These are phyloP conservation scores for Dicyrtoma fusca DNA, from an alignment of 2,888 invertebrate genomes.

Conservation along the genomic window DNA sequence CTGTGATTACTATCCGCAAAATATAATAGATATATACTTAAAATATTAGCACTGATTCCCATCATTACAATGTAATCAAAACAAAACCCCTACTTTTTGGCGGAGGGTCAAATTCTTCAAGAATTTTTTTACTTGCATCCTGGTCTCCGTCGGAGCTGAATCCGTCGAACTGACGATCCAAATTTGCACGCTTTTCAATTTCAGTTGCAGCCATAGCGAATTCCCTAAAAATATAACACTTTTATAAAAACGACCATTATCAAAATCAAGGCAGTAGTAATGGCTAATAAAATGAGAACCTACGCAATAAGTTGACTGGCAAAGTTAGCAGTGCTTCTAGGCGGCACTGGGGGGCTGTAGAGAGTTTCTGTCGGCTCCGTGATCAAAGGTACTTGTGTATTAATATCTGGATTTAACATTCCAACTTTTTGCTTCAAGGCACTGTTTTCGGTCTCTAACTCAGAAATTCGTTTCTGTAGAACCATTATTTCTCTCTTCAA, in stretches of 20 bases:
- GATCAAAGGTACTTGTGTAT: conserved; percentile 23
- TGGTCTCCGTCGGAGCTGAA: conserved; percentile 47
- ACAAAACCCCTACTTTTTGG: conserved; percentile 51
- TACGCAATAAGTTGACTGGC: conserved; percentile 56
- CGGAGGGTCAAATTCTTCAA: conserved; percentile 54
- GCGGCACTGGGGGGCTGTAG: conserved; percentile 51
- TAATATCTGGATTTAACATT: conserved; percentile 34
- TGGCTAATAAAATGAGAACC: conserved; percentile 31
- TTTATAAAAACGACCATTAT: neutral
- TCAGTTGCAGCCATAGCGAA: conserved; percentile 56
- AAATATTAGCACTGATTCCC: too few species aligned
- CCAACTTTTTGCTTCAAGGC: conserved; percentile 75
- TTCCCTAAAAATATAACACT: conserved; percentile 41
- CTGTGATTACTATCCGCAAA: too few species aligned
- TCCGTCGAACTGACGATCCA: conserved; percentile 42
- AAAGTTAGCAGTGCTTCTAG: conserved; percentile 50
- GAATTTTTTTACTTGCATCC: conserved; percentile 46
- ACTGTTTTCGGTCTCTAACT: conserved; percentile 82
- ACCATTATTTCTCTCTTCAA: conserved; percentile 75
- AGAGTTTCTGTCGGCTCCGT: conserved; percentile 27
- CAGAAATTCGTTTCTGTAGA: conserved; percentile 83
- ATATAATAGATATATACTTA: too few species aligned
- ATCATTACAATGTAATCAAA: too few species aligned
- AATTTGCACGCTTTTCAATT: conserved; percentile 55
- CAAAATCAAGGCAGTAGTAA: neutral